phyloP scores from a whole-genome alignment of 2,113 vertebrate species.

The Mirounga angustirostris region DNA sequence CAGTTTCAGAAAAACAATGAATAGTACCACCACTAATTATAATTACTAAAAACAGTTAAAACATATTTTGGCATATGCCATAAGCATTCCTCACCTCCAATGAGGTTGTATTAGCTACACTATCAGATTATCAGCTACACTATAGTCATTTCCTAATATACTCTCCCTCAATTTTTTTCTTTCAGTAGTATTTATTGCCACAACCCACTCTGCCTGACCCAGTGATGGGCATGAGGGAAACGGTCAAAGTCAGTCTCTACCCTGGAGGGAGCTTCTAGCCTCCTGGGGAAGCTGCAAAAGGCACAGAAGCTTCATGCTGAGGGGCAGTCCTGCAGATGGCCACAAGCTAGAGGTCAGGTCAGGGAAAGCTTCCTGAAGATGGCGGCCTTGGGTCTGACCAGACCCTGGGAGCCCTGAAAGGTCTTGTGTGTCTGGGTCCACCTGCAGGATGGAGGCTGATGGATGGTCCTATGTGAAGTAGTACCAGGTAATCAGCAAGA shows the following conservation, averaged over 20 bases:
- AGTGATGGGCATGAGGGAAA: neutral
- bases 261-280: neutral
- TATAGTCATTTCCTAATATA: neutral
- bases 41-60: neutral
- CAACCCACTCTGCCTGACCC: neutral
- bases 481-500: constrained; percentile 95
- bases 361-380: constrained; percentile 42
- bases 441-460: constrained; percentile 91
- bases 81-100: neutral
- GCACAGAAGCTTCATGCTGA: neutral
- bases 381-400: neutral
- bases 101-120: neutral
- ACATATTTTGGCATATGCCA: neutral
- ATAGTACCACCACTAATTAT: neutral
- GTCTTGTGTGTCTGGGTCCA: neutral
- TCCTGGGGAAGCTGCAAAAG: neutral
- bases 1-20: neutral
- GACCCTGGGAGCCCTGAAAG: neutral
- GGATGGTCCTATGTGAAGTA: constrained; percentile 94
- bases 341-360: neutral
- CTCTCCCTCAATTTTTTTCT: neutral
- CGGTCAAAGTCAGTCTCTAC: neutral
- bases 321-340: neutral
- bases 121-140: neutral
- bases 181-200: neutral